Base-by-base conservation (phyloP, 2,888 invertebrate genomes). In the Trissonchulus latispiculum region DNA sequence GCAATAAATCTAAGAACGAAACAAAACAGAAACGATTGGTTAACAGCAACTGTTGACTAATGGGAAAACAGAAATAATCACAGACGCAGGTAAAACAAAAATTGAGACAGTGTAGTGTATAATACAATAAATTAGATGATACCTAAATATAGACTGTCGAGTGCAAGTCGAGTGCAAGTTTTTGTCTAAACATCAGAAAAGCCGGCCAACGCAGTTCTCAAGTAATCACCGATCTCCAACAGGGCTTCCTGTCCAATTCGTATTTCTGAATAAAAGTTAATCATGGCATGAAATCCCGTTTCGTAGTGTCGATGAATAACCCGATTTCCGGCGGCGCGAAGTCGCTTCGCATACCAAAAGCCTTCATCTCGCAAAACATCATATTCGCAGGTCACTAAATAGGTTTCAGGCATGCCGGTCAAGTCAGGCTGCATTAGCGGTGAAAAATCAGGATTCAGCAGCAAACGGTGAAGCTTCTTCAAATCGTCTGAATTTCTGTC, bases 311-410 rank as follows among this genome's bases (percentile, higher is more conserved):
- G 71, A 36, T 76, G 74, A 35, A 80, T 80, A 0, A 81, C 81
- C 36, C 80, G 78, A 15, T 81, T 80, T 0, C 78, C 80, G 15
- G 75, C 77, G 35, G 78, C 78, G 74, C 77, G 74, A 67, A 84
- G 76, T 74, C 83, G 76, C 36, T 81, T 77, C 0, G 81, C 81
- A 74, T 83, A 84, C 80, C 84, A 80, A 2, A 83, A 76, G 18
- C 81, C 83, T 74, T 85, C 85, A 75, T 85, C 84, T 1, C 84
- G 76, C 15, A 84, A 78, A 1, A 84, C 81, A 74, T 85, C 85
- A 76, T 81, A 83, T 66, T 84, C 82, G 36, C 83, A 81, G 28
- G 84, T 83, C 8, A 83, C 77, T 62, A 85, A 77, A 71, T 83
- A 82, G 1, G 83, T 79, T 37, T 79, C 77, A 0, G 84, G 82